Percentiles rank a stretch among this genome's conserved stretches.
phyloP scores from a whole-genome alignment of 2,797 vertebrate species.

The Neostethus bicornis region DNA sequence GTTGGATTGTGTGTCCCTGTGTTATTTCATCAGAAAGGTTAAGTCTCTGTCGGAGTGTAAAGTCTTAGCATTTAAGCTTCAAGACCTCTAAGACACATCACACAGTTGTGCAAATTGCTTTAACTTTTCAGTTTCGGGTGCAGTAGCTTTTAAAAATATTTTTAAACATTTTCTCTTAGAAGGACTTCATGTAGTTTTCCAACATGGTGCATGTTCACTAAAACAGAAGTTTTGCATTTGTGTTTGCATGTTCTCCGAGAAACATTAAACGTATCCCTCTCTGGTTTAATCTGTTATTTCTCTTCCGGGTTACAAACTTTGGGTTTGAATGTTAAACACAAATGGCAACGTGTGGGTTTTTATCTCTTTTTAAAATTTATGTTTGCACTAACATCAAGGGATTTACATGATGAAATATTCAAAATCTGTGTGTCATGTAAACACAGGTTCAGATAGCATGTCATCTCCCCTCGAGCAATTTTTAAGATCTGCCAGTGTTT shows the following conservation, averaged over 20 bases:
- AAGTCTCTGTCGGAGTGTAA: neutral
- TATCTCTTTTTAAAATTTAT: neutral
- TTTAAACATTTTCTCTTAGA: slow-evolving; percentile 1
- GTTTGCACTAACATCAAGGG: neutral
- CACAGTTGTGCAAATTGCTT: neutral
- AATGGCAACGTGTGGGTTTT: neutral
- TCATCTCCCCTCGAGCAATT: too few species aligned
- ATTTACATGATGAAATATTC: too few species aligned
- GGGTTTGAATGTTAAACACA: neutral
- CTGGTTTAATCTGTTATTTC: slow-evolving; percentile 24
- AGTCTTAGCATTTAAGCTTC: neutral
- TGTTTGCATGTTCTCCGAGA: slow-evolving; percentile 41
- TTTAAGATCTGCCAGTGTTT: too few species aligned
- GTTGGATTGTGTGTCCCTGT: neutral
- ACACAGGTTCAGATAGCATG: too few species aligned
- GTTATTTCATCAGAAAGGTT: slow-evolving; percentile 1
- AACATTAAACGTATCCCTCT: slow-evolving; percentile 2
- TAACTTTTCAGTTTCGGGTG: neutral
- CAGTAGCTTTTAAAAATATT: neutral
- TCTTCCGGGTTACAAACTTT: slow-evolving; percentile 8
- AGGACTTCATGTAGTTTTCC: slow-evolving; percentile 13
- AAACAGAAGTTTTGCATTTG: slow-evolving; percentile 1
- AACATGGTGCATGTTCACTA: slow-evolving; percentile 40
- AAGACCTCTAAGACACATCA: neutral
- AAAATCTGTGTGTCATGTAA: too few species aligned